Base-by-base conservation (phyloP, 53 echinoderm and acorn worm species). In the Glandiceps talaboti region DNA sequence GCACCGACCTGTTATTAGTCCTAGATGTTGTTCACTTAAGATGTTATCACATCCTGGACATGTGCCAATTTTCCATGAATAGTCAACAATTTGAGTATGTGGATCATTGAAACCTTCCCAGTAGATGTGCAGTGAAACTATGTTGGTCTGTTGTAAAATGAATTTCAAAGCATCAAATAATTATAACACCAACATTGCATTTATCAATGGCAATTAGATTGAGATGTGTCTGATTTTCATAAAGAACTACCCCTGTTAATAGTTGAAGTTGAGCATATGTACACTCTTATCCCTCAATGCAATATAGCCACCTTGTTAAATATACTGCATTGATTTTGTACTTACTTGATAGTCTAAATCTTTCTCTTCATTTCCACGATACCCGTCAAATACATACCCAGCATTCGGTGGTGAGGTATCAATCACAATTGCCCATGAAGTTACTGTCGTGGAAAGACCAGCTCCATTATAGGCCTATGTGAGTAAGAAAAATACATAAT, bases 71-170 rank as follows among this genome's bases (percentile, higher is more conserved):
- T 31, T 76, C 84, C 85, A 84, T 0, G 73, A 26, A 85, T 88
- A 45, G 20, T 45, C 64, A 45, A 20, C 20, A 12, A 45, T 20
- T 30, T 30, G 77, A 28, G 77, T 77, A 29, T 30, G 29, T 28
- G 84, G 84, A 45, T 88, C 88, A 72, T 81, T 32, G 73, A 88
- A 88, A 1, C 81, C 84, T 77, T 81, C 84, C 88, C 88, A 88
- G 33, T 32, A 81, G 25, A 81, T 84, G 76, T 77, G 27, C 0
- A 88, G 12, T 27, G 29, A 33, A 1, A 29, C n/a, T n/a, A n/a
- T n/a, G n/a, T n/a, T n/a, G n/a, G n/a, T n/a, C n/a, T n/a, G n/a
- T n/a, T n/a, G n/a, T n/a, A n/a, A n/a, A n/a, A n/a, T n/a, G n/a
- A n/a, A n/a, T n/a, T n/a, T n/a, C n/a, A n/a, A n/a, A n/a, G n/a